A percentile compares a stretch with the other conserved stretches of the same genome.
Conservation (phyloP, 2,888 invertebrate species). For the Torymus auratus region DNA sequence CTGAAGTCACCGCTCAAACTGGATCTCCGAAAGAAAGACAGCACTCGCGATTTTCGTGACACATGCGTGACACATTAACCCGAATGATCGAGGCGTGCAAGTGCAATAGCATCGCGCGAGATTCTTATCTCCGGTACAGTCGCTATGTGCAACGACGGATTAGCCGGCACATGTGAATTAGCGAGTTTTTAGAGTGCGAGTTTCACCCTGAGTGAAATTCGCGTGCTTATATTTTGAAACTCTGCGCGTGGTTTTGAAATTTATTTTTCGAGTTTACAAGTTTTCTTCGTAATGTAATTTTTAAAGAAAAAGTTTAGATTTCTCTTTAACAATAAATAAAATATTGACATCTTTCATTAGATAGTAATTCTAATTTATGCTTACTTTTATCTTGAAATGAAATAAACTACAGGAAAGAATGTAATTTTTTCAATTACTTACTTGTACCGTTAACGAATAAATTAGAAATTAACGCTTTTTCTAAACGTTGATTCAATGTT, state of each 20-base stretch:
- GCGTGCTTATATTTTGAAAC: background rate
- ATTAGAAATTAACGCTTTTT: too few species aligned
- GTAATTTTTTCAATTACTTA: too few species aligned
- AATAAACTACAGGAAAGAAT: too few species aligned
- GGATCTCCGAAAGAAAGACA: background rate
- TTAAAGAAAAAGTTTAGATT: too few species aligned
- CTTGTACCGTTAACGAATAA: too few species aligned
- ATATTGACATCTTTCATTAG: too few species aligned
- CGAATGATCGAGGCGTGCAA: constrained; percentile 11
- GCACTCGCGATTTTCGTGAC: constrained; percentile 16
- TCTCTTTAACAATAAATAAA: too few species aligned
- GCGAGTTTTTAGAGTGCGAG: constrained; percentile 3
- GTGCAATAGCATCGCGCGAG: background rate
- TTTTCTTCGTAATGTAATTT: too few species aligned
- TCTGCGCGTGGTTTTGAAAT: background rate
- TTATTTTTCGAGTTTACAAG: too few species aligned
- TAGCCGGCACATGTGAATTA: constrained; percentile 21
- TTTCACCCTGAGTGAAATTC: background rate
- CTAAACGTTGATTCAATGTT: too few species aligned
- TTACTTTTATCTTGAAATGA: too few species aligned
- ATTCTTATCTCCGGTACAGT: constrained; percentile 27
- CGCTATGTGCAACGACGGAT: background rate
- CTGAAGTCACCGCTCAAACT: background rate
- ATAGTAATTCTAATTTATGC: too few species aligned
- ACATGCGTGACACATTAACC: constrained; percentile 34